These are phyloP conservation scores for Phymatocera aterrima DNA, from an alignment of 2,888 invertebrate genomes.

Conservation along the genomic window DNA sequence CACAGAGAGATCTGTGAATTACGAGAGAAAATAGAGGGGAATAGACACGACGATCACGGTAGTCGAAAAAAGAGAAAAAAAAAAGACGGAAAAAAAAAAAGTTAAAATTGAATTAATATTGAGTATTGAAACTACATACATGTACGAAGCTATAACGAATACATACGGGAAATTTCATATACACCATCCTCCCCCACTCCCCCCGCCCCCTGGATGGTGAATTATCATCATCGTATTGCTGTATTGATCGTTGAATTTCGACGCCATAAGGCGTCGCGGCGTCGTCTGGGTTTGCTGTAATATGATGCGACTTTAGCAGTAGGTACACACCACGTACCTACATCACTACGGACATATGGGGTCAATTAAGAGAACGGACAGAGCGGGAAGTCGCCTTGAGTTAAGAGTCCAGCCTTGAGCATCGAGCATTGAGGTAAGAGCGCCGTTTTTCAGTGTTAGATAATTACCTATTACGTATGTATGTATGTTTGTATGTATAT, in stretches of 20 bases:
- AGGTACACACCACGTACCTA: neutral
- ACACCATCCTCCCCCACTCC: too few relatives aligned
- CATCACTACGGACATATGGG: neutral
- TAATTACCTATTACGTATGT: too few relatives aligned
- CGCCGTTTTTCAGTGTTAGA: too few relatives aligned
- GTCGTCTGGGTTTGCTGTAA: constrained; percentile 61
- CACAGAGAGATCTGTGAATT: neutral
- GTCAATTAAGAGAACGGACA: constrained; percentile 65
- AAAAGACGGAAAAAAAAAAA: neutral
- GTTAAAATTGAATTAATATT: too few relatives aligned
- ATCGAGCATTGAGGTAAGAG: neutral
- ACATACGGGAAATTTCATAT: too few relatives aligned
- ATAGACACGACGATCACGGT: neutral
- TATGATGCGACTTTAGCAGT: constrained; percentile 50
- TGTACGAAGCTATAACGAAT: too few relatives aligned
- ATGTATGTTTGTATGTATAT: too few relatives aligned
- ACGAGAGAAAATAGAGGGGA: neutral
- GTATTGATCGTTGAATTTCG: constrained; percentile 52
- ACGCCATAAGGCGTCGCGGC: constrained; percentile 54
- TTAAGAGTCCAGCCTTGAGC: too few relatives aligned
- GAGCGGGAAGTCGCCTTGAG: neutral
- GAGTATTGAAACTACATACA: too few relatives aligned
- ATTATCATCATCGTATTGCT: neutral
- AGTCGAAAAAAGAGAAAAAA: neutral
- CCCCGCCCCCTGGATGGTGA: neutral